phyloP scores from a whole-genome alignment of 2,113 vertebrate genomes.

The Alouatta palliata region DNA sequence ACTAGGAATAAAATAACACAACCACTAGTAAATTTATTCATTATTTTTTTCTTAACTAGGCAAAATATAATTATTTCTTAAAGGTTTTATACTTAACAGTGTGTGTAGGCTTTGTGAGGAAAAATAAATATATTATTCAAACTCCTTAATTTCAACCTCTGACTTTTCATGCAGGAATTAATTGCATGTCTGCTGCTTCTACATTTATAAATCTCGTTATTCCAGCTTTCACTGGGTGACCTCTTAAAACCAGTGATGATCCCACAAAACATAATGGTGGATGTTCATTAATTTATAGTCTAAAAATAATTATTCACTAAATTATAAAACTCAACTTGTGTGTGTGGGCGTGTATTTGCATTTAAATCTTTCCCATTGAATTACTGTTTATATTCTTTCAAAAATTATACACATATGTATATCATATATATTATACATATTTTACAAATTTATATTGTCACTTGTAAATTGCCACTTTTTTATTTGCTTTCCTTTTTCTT shows the following conservation, averaged over 20 bases:
- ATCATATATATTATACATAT: not conserved
- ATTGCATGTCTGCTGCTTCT: not conserved
- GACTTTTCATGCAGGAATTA: not conserved
- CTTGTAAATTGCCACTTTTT: not conserved
- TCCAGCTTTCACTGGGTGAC: not conserved
- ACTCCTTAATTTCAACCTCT: constrained; percentile 5
- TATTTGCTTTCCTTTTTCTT: not conserved
- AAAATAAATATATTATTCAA: not conserved
- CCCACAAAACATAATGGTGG: not conserved
- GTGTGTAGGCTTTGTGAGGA: not conserved
- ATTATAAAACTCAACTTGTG: not conserved
- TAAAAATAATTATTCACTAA: constrained; percentile 33
- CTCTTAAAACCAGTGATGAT: not conserved
- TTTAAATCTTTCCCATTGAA: not conserved
- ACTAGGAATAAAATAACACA: not conserved
- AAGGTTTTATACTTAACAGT: not conserved
- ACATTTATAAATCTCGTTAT: not conserved
- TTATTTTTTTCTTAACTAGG: constrained; percentile 27
- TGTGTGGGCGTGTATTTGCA: not conserved
- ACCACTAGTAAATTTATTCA: not conserved
- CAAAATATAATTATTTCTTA: not conserved
- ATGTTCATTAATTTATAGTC: not conserved
- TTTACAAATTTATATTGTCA: not conserved
- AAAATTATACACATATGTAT: not conserved
- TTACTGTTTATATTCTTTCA: not conserved